Base-by-base conservation (phyloP, 2,888 invertebrate genomes). In the Drosophila pseudotakahashii region DNA sequence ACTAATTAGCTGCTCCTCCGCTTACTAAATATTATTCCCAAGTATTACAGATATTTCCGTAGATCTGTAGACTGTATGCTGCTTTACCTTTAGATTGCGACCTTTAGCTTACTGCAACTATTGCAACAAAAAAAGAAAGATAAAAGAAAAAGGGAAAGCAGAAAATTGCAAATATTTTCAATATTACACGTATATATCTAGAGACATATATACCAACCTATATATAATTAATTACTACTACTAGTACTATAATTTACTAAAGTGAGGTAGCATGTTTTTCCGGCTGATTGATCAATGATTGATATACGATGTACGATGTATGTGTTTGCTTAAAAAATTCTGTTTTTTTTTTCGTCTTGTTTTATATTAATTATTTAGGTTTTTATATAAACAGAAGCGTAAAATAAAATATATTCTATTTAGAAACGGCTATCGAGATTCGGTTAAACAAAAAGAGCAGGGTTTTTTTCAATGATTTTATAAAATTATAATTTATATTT, bases 341-440 rank as follows among this genome's bases (percentile, higher is more conserved):
- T 81, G 73, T 79, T 83, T 78, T 77, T 76, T 76, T 84, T 73
- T 78, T 85, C 73, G 74, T 74, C 81, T 79, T 83, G 79, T 85
- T 88, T 84, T 86, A 78, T 81, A 75, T 78, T 83, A 75, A 79
- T 84, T 84, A 75, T 54, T 83, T 86, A 82, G 83, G 81, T 86
- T 82, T 82, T 82, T 82, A 81, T 83, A 83, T 76, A 80, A 76
- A 77, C 75, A 76, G 68, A 74, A 76, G 63, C 70, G 70, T 88
- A 85, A 87, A 81, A 74, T 88, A 81, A 72, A 81, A 59, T 77
- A 78, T 78, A 85, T 81, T 81, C 73, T 84, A 77, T 83, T 86
- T 80, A 81, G 75, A 79, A 59, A 81, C 59, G 39, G 41, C 10
- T 23, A 32, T 14, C 5, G 7, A 10, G 9, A 5, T n/a, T 44